These are phyloP conservation scores for Lamellibrachia luymesi DNA, from an alignment of 1,140 invertebrate genomes.

Conservation along the genomic window DNA sequence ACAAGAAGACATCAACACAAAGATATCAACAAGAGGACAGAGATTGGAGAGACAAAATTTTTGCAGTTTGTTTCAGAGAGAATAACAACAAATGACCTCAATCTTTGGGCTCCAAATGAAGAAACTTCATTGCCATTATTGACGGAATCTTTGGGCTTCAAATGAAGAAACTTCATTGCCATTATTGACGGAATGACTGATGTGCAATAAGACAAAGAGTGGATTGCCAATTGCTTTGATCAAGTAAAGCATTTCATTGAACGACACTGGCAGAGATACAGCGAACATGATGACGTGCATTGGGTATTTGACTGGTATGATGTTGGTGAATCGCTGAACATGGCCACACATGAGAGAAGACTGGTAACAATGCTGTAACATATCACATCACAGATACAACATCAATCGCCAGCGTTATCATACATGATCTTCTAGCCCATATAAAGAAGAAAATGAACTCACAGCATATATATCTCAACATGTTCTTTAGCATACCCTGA, in stretches of 20 bases:
- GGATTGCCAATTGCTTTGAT: background rate
- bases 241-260: conserved; percentile 5
- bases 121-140: too few relatives aligned
- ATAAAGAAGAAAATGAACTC: conserved; percentile 20
- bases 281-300: conserved; percentile 19
- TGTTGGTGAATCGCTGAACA: conserved; percentile 22
- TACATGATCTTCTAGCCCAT: conserved; percentile 19
- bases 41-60: too few relatives aligned
- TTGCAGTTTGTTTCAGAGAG: too few relatives aligned
- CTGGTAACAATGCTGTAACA: background rate
- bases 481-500: background rate
- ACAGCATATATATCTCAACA: conserved; percentile 14
- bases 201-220: conserved; percentile 16
- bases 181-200: conserved; percentile 25
- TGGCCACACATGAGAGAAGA: conserved; percentile 11
- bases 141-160: too few relatives aligned
- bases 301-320: conserved; percentile 28
- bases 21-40: too few relatives aligned
- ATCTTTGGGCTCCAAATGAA: too few relatives aligned
- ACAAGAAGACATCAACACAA: too few relatives aligned
- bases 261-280: conserved; percentile 18
- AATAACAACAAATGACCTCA: too few relatives aligned
- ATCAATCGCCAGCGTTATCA: conserved; percentile 17
- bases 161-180: too few relatives aligned
- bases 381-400: conserved; percentile 29